These are phyloP conservation scores for Gobio gobio DNA, from an alignment of 2,113 vertebrate genomes.

Conservation along the genomic window DNA sequence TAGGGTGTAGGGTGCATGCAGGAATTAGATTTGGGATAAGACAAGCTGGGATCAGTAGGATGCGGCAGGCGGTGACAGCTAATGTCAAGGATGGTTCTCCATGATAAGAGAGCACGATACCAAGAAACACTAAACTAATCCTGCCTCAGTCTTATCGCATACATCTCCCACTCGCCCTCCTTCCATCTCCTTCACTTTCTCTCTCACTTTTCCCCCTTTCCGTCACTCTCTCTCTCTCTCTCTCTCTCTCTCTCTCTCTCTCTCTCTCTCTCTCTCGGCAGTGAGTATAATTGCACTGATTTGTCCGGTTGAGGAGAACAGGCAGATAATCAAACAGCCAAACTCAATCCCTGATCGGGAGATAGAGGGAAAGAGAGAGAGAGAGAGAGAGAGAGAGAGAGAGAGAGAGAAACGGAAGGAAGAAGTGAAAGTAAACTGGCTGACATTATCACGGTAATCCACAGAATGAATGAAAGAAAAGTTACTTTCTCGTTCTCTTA, in stretches of 20 bases:
- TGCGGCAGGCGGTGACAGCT: slow-evolving; percentile 75
- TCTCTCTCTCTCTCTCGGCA: slow-evolving; percentile 46
- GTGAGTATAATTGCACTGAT: slow-evolving; percentile 84
- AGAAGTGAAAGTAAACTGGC: slow-evolving; percentile 26
- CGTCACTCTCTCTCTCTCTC: slow-evolving; percentile 16
- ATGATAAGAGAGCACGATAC: slow-evolving; percentile 83
- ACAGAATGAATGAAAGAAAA: slow-evolving; percentile 20
- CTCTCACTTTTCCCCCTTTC: slow-evolving; percentile 55
- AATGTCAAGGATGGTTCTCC: slow-evolving; percentile 79
- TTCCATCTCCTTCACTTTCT: slow-evolving; percentile 24
- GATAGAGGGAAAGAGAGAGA: slow-evolving; percentile 67
- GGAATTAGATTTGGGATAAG: slow-evolving; percentile 59
- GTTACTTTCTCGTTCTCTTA: slow-evolving; percentile 21
- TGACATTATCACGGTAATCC: slow-evolving; percentile 45
- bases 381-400: no score
- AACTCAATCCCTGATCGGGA: slow-evolving; percentile 72
- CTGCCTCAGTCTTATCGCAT: slow-evolving; percentile 70
- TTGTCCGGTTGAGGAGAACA: slow-evolving; percentile 83
- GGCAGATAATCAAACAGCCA: slow-evolving; percentile 78
- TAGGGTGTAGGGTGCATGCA: slow-evolving; percentile 36
- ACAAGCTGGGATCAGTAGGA: slow-evolving; percentile 55
- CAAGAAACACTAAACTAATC: slow-evolving; percentile 77
- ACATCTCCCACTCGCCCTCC: slow-evolving; percentile 57
- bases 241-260: slow-evolving; percentile 31
- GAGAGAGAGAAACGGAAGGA: slow-evolving; percentile 46